Conservation (phyloP, 2,888 invertebrate species). For the Bursaphelenchus okinawaensis region DNA sequence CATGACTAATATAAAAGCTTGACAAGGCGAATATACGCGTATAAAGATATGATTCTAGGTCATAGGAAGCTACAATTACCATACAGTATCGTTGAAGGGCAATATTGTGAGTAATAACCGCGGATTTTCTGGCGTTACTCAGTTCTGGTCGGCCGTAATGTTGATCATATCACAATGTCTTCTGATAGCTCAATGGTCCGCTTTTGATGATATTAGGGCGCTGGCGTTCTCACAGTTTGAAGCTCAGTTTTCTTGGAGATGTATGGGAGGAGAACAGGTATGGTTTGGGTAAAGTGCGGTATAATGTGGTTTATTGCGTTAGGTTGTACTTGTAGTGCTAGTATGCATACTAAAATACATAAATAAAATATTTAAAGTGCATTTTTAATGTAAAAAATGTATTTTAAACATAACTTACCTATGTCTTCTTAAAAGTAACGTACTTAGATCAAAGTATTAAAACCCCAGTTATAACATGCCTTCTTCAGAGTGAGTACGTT, state of each 20-base stretch:
- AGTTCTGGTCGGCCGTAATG: constrained; percentile 17
- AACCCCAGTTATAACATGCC: no score
- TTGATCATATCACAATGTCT: constrained; percentile 21
- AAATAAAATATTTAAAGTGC: no score
- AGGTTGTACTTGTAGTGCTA: no score
- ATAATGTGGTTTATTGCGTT: no score
- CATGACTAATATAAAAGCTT: no score
- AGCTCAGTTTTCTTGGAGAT: constrained; percentile 23
- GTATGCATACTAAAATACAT: no score
- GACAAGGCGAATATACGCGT: neutral
- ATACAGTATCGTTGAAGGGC: constrained; percentile 12
- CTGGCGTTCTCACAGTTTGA: constrained; percentile 19
- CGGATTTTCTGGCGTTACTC: constrained; percentile 11
- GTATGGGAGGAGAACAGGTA: constrained; percentile 17
- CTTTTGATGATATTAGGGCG: constrained; percentile 21
- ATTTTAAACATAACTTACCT: no score
- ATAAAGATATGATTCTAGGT: constrained; percentile 11
- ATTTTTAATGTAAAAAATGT: no score
- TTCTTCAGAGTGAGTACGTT: constrained; percentile 4
- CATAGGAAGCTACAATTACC: constrained; percentile 14
- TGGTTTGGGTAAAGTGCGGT: no score
- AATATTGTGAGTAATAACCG: constrained; percentile 17
- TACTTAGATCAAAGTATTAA: no score
- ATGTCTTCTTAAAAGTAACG: no score
- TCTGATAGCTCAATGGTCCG: constrained; percentile 24